Evolutionary conservation across 2,113 vertebrate species (phyloP).

Genomic region (Bubo scandiacus): DNA sequence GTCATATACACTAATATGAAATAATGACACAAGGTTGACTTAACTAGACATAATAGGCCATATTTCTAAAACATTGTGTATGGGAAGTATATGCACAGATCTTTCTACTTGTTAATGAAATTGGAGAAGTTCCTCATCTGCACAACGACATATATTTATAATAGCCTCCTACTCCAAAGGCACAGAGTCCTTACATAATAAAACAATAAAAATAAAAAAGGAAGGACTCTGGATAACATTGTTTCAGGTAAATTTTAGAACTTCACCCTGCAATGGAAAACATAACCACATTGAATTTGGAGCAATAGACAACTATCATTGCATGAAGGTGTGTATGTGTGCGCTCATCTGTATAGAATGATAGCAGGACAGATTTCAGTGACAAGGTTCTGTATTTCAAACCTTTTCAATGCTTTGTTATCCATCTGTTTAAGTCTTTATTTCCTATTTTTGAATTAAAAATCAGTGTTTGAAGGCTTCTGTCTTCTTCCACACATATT

Average conservation of each 20-base stretch:
- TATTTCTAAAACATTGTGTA: conserved; percentile 24
- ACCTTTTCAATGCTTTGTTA: not conserved
- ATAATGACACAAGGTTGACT: conserved; percentile 57
- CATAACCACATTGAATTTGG: not conserved
- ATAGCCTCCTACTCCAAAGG: not conserved
- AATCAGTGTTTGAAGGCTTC: not conserved
- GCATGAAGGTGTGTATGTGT: not conserved
- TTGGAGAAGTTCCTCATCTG: conserved; percentile 15
- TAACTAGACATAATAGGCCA: conserved; percentile 57
- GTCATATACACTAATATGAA: conserved; percentile 50
- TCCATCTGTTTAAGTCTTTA: not conserved
- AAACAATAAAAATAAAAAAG: not conserved
- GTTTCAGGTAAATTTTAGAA: not conserved
- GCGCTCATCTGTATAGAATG: not conserved
- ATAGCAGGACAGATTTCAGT: not conserved
- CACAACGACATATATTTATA: not conserved
- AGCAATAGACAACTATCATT: not conserved
- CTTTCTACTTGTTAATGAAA: conserved; percentile 55
- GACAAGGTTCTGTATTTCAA: not conserved
- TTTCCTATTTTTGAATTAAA: not conserved
- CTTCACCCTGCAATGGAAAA: not conserved
- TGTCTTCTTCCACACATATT: not conserved
- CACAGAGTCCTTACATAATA: not conserved
- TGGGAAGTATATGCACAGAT: not conserved
- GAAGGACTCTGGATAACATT: not conserved